Evolutionary conservation across 92 coral and sea anemone genomes (phyloP).

Genomic region (Actinostola sp.): DNA sequence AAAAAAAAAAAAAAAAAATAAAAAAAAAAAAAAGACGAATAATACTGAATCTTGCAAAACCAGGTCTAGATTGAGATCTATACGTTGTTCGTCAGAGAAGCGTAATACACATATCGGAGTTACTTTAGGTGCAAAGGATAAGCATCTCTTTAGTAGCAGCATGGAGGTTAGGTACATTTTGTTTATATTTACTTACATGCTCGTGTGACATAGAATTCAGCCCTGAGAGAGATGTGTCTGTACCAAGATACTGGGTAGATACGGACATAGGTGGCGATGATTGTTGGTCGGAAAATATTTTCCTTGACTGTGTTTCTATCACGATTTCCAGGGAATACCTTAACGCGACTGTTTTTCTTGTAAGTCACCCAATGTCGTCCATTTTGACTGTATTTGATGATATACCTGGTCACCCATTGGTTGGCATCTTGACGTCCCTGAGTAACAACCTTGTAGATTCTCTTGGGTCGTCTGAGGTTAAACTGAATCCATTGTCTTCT

Average conservation of each 20-base stretch:
- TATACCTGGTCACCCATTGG: slow-evolving; percentile 33
- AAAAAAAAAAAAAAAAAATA: too few relatives aligned
- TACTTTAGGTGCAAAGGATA: too few relatives aligned
- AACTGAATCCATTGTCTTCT: slow-evolving; percentile 44
- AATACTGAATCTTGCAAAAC: too few relatives aligned
- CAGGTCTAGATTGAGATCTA: too few relatives aligned
- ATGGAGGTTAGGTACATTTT: too few relatives aligned
- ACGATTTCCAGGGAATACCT: slow-evolving; percentile 23
- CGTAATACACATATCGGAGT: too few relatives aligned
- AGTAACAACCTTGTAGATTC: slow-evolving; percentile 30
- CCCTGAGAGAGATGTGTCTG: slow-evolving; percentile 23
- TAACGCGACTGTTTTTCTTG: slow-evolving; percentile 17
- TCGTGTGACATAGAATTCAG: slow-evolving; percentile 13
- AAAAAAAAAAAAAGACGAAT: too few relatives aligned
- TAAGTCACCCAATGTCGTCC: slow-evolving; percentile 17
- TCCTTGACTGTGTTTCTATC: slow-evolving; percentile 19
- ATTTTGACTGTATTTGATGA: slow-evolving; percentile 19
- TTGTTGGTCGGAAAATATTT: slow-evolving; percentile 2
- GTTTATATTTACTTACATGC: slow-evolving; percentile 1
- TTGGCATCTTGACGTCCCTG: slow-evolving; percentile 33
- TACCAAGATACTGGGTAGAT: slow-evolving; percentile 23
- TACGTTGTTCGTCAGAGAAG: too few relatives aligned
- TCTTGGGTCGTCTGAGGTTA: slow-evolving; percentile 8
- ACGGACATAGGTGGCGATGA: slow-evolving; percentile 20
- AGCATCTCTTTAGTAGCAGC: too few relatives aligned